A percentile compares a stretch with the other conserved stretches of the same genome.
These are phyloP conservation scores for Gymnarchus niloticus DNA, from an alignment of 2,113 vertebrate species.

Conservation along the genomic window DNA sequence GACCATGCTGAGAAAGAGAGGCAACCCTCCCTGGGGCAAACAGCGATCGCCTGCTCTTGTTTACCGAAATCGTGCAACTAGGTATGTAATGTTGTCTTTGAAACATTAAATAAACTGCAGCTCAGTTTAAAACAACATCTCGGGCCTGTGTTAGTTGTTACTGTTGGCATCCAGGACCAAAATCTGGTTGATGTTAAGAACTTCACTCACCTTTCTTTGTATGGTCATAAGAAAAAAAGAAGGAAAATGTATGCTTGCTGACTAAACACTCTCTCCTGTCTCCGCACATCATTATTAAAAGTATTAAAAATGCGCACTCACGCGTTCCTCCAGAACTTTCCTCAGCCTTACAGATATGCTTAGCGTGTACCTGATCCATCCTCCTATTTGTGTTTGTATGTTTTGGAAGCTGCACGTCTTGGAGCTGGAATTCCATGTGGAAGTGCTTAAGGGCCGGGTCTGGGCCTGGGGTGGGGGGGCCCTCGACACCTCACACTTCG, in stretches of 20 bases:
- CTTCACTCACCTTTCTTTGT: constrained; percentile 53
- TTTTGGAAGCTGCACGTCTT: constrained; percentile 72
- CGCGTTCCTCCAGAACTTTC: constrained; percentile 66
- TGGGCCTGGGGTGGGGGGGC: constrained; percentile 71
- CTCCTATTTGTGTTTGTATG: constrained; percentile 53
- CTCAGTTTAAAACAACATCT: constrained; percentile 66
- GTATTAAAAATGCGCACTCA: constrained; percentile 47
- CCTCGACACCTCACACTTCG: constrained; percentile 99
- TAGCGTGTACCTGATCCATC: constrained; percentile 74
- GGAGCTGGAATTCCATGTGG: constrained; percentile 88
- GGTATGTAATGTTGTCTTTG: constrained; percentile 64
- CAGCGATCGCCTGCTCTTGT: constrained; percentile 47
- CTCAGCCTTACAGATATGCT: constrained; percentile 63
- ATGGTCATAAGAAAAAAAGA: constrained; percentile 26
- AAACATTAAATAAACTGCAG: constrained; percentile 64
- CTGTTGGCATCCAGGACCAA: constrained; percentile 59
- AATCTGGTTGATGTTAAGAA: constrained; percentile 61
- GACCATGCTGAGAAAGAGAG: constrained; percentile 31
- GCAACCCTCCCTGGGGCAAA: constrained; percentile 34
- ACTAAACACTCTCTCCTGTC: constrained; percentile 47
- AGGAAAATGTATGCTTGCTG: constrained; percentile 50
- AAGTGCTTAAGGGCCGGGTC: constrained; percentile 89
- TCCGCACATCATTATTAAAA: no score
- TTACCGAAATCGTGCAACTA: constrained; percentile 54
- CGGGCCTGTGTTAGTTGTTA: constrained; percentile 53